Conservation (phyloP, 2,797 vertebrate species). For the Ibycter americanus region DNA sequence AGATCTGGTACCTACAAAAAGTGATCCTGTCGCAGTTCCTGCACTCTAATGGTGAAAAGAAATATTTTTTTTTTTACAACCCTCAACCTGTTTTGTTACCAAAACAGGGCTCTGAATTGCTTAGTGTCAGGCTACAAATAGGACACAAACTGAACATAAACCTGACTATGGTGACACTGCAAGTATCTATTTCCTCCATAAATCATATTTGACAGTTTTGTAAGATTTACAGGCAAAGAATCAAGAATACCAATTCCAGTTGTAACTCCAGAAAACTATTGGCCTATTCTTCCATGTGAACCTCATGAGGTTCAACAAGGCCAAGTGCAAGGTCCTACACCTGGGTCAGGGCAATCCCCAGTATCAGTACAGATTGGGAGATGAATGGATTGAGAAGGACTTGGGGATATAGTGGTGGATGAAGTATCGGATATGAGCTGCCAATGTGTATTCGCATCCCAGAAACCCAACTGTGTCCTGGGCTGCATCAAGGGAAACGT, state of each 20-base stretch:
- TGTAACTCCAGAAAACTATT: not conserved
- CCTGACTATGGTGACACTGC: not conserved
- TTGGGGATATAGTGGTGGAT: too few relatives aligned
- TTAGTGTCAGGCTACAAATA: not conserved
- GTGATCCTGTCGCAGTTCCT: not conserved
- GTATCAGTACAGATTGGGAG: too few relatives aligned
- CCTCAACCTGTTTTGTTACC: not conserved
- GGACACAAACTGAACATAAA: not conserved
- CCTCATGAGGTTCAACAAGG: rapidly evolving
- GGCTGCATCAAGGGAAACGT: too few relatives aligned
- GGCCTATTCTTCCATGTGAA: not conserved
- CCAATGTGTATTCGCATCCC: too few relatives aligned
- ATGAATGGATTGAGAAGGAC: too few relatives aligned
- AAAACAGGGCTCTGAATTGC: not conserved
- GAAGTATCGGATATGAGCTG: too few relatives aligned
- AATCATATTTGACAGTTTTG: not conserved
- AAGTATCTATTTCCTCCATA: not conserved
- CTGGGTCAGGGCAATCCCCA: too few relatives aligned
- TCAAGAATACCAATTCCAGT: not conserved
- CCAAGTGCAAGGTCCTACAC: not conserved
- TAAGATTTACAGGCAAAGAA: not conserved
- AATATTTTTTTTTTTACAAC: not conserved
- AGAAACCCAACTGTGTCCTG: too few relatives aligned
- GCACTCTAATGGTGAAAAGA: not conserved
- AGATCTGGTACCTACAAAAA: not conserved